Conservation (phyloP, 1,140 invertebrate genomes). For the Tetraneura akinire region DNA sequence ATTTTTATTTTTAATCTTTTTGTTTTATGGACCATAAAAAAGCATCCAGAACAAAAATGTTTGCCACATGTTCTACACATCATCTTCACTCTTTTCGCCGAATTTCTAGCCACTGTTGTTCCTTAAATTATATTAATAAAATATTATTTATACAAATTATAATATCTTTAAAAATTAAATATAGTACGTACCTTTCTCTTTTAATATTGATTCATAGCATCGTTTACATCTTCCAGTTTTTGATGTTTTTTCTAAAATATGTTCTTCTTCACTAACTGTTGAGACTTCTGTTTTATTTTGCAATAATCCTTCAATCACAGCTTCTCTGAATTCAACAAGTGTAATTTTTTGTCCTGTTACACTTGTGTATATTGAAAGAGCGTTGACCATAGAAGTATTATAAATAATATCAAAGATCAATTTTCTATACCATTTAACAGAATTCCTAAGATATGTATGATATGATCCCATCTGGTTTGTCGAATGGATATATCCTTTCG, state of each 20-base stretch:
- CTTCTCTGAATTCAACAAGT: conserved; percentile 14
- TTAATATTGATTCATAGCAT: not conserved
- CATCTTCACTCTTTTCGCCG: not conserved
- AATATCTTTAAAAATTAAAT: not conserved
- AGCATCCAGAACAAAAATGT: not conserved
- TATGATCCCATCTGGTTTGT: not conserved
- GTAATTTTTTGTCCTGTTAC: not conserved
- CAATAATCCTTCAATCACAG: not conserved
- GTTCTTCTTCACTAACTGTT: not conserved
- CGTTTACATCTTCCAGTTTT: not conserved
- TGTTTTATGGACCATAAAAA: not conserved
- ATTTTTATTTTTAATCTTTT: not conserved
- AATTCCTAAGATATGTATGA: not conserved
- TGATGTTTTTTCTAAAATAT: conserved; percentile 2
- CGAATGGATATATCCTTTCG: conserved; percentile 57
- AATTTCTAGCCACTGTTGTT: not conserved
- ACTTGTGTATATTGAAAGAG: not conserved
- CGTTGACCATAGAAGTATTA: conserved; percentile 5
- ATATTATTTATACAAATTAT: not conserved
- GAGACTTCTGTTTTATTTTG: not conserved
- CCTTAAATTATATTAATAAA: not conserved
- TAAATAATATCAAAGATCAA: conserved; percentile 1
- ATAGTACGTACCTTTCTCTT: not conserved
- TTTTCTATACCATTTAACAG: conserved; percentile 12
- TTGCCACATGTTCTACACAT: not conserved